Conservation (phyloP, 1,140 invertebrate genomes). For the Coptotermes formosanus region DNA sequence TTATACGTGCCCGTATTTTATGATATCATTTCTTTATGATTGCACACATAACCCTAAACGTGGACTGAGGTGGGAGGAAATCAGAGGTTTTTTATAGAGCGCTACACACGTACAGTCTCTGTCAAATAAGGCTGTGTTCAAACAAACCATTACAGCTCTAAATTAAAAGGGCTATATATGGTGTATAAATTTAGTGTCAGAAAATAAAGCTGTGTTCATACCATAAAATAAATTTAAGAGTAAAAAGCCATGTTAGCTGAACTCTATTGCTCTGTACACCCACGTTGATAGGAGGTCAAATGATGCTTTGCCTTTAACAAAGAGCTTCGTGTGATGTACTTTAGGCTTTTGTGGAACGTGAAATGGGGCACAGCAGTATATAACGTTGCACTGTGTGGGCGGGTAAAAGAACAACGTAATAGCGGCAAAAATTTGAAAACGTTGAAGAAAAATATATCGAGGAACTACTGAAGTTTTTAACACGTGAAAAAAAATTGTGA, state of each 20-base stretch:
- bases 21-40: not conserved
- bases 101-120: not conserved
- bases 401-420: too few relatives aligned
- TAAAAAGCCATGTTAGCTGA: not conserved
- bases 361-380: too few relatives aligned
- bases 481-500: too few relatives aligned
- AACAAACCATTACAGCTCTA: not conserved
- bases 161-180: not conserved
- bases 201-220: not conserved
- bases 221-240: not conserved
- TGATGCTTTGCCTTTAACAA: not conserved
- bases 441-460: too few relatives aligned
- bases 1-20: not conserved
- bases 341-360: not conserved
- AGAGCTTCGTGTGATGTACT: not conserved
- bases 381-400: too few relatives aligned
- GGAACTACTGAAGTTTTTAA: too few relatives aligned
- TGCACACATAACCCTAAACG: not conserved
- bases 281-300: not conserved
- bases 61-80: not conserved
- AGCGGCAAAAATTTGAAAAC: too few relatives aligned
- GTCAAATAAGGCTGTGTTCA: not conserved
- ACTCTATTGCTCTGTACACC: not conserved
- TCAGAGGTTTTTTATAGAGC: not conserved
- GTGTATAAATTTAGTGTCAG: not conserved